These are phyloP conservation scores for Anoplophora glabripennis DNA, from an alignment of 1,140 invertebrate species.

Conservation along the genomic window DNA sequence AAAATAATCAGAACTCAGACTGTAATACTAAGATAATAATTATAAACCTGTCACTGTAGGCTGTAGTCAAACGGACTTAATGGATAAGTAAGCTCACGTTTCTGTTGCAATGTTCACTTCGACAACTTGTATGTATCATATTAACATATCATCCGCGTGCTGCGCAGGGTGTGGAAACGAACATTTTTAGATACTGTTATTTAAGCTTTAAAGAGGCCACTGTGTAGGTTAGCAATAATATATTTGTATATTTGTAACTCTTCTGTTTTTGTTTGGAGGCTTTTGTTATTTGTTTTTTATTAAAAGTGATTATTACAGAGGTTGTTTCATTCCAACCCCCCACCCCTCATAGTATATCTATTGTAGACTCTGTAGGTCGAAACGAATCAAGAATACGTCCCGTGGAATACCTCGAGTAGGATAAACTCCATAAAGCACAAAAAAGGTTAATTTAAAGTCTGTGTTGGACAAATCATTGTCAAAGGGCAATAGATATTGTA, in stretches of 20 bases:
- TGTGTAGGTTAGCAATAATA: conserved; percentile 35
- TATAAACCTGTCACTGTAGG: conserved; percentile 23
- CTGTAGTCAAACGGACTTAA: conserved; percentile 14
- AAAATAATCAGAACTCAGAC: conserved; percentile 32
- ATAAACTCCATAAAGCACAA: too few relatives aligned
- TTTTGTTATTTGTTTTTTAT: conserved; percentile 32
- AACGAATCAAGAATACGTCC: too few relatives aligned
- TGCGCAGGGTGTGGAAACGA: conserved; percentile 10
- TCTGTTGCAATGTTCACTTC: conserved; percentile 12
- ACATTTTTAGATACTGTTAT: conserved; percentile 14
- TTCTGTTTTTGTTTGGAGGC: conserved; percentile 29
- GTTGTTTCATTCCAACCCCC: conserved; percentile 23
- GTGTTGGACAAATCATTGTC: too few relatives aligned
- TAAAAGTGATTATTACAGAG: conserved; percentile 17
- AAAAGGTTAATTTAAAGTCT: too few relatives aligned
- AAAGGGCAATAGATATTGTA: too few relatives aligned
- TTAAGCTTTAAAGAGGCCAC: conserved; percentile 20
- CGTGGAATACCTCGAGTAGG: too few relatives aligned
- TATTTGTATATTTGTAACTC: conserved; percentile 39
- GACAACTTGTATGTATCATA: conserved; percentile 11
- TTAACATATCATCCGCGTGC: conserved; percentile 10
- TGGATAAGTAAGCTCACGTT: conserved; percentile 20
- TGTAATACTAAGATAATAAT: conserved; percentile 42
- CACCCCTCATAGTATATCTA: too few relatives aligned
- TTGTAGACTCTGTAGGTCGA: too few relatives aligned